Base-by-base conservation (phyloP, 2,888 invertebrate genomes). In the Coenonympha glycerion region DNA sequence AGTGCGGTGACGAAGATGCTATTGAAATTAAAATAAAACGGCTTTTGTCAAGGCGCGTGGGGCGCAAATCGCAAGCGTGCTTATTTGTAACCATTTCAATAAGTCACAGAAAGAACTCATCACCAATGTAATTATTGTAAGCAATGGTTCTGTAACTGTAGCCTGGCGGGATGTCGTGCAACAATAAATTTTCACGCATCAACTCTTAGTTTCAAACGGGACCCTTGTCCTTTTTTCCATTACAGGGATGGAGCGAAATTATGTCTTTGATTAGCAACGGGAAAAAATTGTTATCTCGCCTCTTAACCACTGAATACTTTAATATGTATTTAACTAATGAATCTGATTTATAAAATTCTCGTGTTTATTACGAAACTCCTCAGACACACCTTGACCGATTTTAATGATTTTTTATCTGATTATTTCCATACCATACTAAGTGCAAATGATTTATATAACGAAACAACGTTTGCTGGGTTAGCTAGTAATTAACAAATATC, bases 41-140 rank as follows among this genome's bases (percentile, higher is more conserved):
- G 9, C 19, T 24, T 36, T 45, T 44, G 13, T 28, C 79, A 79
- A 69, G 62, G 66, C 65, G 63, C 66, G 71, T 64, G 70, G 71
- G 67, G 69, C 64, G 68, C 78, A 81, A 85, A 86, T 82, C 64
- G 68, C 78, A 81, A 85, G 86, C 82, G 86, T 86, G 85, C 83
- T 71, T 82, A 68, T 82, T n/a, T 81, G 78, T 81, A 80, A 79
- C 79, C 72, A 74, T 78, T 78, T 73, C 74, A 76, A 80, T 76
- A 73, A 78, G 68, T 61, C 59, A 63, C 66, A 69, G 73, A 77
- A 78, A 75, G 74, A 74, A 73, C 73, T 73, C 69, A 63, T 79
- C 76, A 84, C 85, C 83, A 80, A 76, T 69, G 76, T 85, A 77
- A 85, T 85, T 82, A 86, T n/a, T 84, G 71, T 71, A 66, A 60